A percentile compares a stretch with the other conserved stretches of the same genome.
These are phyloP conservation scores for Bimastos eiseni DNA, from an alignment of 2,888 invertebrate genomes.

Conservation along the genomic window DNA sequence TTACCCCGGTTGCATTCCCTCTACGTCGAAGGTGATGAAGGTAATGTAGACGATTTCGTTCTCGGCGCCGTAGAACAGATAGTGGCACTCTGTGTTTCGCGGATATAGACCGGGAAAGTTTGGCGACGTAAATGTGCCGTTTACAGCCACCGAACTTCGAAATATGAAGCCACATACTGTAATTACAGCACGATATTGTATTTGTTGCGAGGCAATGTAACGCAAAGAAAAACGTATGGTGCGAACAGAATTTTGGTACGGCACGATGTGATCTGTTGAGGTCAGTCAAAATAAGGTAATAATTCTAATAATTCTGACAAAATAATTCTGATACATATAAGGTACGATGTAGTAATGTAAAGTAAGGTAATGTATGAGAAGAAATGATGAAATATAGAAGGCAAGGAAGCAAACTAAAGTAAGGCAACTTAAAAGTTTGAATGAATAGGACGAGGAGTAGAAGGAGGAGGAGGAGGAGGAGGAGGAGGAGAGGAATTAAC, in stretches of 20 bases:
- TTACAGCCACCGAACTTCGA: constrained; percentile 47
- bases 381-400: not conserved
- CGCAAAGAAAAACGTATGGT: not conserved
- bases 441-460: too few relatives aligned
- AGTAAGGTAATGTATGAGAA: not conserved
- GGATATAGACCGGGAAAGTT: constrained; percentile 83
- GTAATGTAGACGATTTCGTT: constrained; percentile 82
- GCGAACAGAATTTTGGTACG: not conserved
- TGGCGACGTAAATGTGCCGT: constrained; percentile 80
- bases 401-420: not conserved
- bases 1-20: constrained; percentile 86
- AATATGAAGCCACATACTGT: constrained; percentile 71
- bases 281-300: not conserved
- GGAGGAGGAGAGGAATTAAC: not conserved
- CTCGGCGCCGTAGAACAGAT: constrained; percentile 81
- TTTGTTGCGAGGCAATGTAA: not conserved
- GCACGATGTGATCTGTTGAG: not conserved
- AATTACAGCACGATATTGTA: not conserved
- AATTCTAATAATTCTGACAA: too few relatives aligned
- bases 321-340: not conserved
- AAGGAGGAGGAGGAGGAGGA: too few relatives aligned
- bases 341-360: not conserved
- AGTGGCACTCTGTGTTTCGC: constrained; percentile 79
- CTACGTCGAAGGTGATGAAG: constrained; percentile 85
- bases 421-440: too few relatives aligned